A percentile compares a stretch with the other conserved stretches of the same genome.
Conservation (phyloP, 2,797 vertebrate genomes). For the Arremon brunneinucha region DNA sequence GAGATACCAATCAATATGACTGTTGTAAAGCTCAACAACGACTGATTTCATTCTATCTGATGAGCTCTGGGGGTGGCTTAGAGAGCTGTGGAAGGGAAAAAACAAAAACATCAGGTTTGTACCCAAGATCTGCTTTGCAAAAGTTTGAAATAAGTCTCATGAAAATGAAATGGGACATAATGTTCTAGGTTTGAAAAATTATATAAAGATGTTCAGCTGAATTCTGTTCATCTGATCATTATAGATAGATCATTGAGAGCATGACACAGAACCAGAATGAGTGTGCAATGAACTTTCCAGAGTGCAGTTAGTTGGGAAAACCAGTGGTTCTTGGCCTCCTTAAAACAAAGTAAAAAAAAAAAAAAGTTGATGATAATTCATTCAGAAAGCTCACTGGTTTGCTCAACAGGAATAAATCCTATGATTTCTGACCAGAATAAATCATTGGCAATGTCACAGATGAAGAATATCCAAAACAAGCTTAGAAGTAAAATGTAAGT, state of each 20-base stretch:
- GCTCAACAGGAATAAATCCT: background rate
- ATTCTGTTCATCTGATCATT: background rate
- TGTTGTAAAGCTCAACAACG: background rate
- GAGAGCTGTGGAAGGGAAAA: background rate
- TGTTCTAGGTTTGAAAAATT: background rate
- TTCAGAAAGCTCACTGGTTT: background rate
- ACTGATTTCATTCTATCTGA: background rate
- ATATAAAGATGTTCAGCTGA: background rate
- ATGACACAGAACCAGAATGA: background rate
- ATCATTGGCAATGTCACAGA: background rate
- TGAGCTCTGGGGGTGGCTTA: background rate
- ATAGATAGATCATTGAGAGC: background rate
- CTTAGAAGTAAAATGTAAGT: background rate
- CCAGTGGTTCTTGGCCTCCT: background rate
- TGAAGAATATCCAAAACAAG: background rate
- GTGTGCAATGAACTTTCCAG: background rate
- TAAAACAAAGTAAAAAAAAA: background rate
- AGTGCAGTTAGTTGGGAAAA: background rate
- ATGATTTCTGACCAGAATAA: background rate
- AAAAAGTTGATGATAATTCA: background rate
- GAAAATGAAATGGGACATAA: background rate
- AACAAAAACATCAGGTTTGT: background rate
- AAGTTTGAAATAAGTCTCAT: background rate
- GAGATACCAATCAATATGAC: constrained; percentile 19
- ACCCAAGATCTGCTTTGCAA: background rate